Base-by-base conservation (phyloP, 2,113 vertebrate species). In the Steatornis caripensis region DNA sequence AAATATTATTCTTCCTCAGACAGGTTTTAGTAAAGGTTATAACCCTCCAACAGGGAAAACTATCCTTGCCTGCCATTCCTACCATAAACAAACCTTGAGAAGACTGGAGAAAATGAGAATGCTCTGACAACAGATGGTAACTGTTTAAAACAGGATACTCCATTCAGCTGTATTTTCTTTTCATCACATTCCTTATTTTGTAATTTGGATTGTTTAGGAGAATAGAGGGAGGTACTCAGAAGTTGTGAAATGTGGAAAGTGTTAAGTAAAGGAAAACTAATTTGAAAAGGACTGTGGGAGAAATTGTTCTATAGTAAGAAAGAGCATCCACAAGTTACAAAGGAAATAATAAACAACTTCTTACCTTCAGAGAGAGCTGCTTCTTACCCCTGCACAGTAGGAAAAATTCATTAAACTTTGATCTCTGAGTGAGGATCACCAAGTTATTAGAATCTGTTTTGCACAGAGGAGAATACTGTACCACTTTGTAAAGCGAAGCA, bases 341-440 rank as follows among this genome's bases (percentile, higher is more conserved):
- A 62, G 36, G 37, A 89, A 87, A 80, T 55, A 87, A 80, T 55
- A 32, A 84, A 43, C 3, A 3, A 37, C 15, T 66, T 55, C 89
- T 96, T 95, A 97, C 97, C 93, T 97, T 93, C 43, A 97, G 80
- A 69, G 13, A 89, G 6, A 90, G 96, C 2, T 79, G 55, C 16
- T 93, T 86, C 61, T 94, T 90, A 45, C 92, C 76, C 76, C 92
- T 93, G 79, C 64, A 90, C 68, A 97, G 17, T 0, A 90, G 89
- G 36, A 97, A 83, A 72, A 96, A 97, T 55, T 87, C 39, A 53
- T 97, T 92, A 65, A 86, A 45, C 45, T 96, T 96, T 82, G 96
- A 97, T 69, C 88, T 94, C 72, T 97, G 97, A 0, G 51, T 94
- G 39, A 97, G 94, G 43, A 54, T 75, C 92, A 97, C 97, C 24